Evolutionary conservation across 2,888 invertebrate species (phyloP).

Genomic region (Epinotia demarniana): DNA sequence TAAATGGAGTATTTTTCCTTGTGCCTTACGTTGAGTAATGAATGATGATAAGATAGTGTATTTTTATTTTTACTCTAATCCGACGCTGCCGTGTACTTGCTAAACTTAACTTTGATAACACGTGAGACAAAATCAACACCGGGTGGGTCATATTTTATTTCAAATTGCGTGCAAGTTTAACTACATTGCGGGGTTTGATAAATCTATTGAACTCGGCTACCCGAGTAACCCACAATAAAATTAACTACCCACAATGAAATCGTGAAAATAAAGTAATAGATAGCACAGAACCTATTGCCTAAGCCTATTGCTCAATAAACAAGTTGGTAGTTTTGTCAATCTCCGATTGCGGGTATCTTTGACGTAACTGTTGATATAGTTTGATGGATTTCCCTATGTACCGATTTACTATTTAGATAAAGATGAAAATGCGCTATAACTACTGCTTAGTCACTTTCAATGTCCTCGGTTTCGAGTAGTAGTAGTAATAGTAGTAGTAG

Average conservation of each 20-base stretch:
- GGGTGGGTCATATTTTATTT: neutral
- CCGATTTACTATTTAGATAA: neutral
- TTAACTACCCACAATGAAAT: too few species aligned
- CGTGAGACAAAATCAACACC: neutral
- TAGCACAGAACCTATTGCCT: too few species aligned
- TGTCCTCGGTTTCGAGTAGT: neutral
- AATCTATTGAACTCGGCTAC: too few species aligned
- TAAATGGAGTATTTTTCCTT: constrained; percentile 30
- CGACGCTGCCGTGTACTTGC: constrained; percentile 2
- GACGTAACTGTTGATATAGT: neutral
- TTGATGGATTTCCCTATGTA: neutral
- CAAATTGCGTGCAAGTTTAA: too few species aligned
- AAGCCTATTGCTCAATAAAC: neutral
- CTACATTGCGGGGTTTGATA: too few species aligned
- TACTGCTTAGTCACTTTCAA: neutral
- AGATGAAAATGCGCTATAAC: neutral
- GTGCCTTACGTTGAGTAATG: constrained; percentile 23
- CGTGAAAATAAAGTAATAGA: too few species aligned
- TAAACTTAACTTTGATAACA: constrained; percentile 16
- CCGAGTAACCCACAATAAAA: too few species aligned
- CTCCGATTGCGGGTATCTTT: neutral
- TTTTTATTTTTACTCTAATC: constrained; percentile 19
- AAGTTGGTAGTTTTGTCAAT: neutral
- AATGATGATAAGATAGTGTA: constrained; percentile 22
- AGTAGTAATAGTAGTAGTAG: too few species aligned